A percentile compares a stretch with the other conserved stretches of the same genome.
These are phyloP conservation scores for Aricia agestis DNA, from an alignment of 1,140 invertebrate genomes.

Conservation along the genomic window DNA sequence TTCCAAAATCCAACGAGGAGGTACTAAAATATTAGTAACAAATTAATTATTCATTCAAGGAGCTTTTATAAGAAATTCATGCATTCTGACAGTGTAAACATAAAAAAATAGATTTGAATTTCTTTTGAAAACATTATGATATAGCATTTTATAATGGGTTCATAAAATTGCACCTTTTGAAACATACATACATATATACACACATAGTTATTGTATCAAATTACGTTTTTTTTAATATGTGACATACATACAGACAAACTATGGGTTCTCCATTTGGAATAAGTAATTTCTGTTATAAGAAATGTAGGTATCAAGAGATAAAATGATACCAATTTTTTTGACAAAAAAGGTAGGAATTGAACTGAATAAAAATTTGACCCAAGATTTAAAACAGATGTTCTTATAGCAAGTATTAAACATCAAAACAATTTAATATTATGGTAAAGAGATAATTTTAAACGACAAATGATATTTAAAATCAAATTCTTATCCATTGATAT, in stretches of 20 bases:
- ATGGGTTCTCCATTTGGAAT: no score
- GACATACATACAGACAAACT: not conserved
- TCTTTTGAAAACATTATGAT: no score
- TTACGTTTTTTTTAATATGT: not conserved
- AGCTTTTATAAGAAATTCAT: not conserved
- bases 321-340: no score
- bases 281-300: no score
- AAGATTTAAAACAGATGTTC: no score
- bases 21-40: constrained; percentile 81
- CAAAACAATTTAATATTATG: no score
- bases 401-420: no score
- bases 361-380: no score
- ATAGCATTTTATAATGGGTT: not conserved
- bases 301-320: no score
- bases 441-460: no score
- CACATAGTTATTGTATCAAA: not conserved
- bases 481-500: constrained; percentile 16
- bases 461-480: not conserved
- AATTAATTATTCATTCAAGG: constrained; percentile 8
- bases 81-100: no score
- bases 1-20: constrained; percentile 96
- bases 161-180: not conserved
- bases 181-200: not conserved
- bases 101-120: not conserved
- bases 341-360: no score